Evolutionary conservation across 1,140 invertebrate species (phyloP).

Genomic region (Scaptodrosophila lebanonensis): DNA sequence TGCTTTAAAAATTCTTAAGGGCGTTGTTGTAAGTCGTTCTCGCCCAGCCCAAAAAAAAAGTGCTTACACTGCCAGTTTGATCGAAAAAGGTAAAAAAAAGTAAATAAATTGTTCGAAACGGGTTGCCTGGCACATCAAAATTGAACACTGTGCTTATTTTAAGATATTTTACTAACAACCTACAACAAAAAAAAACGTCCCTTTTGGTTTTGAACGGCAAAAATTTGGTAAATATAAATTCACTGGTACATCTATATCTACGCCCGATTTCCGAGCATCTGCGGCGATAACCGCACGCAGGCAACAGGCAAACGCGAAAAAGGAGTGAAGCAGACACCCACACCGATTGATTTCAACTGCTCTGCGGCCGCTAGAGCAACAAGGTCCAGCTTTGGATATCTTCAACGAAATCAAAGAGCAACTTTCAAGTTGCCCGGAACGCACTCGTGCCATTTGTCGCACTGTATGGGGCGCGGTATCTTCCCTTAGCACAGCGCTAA

Average conservation of each 20-base stretch:
- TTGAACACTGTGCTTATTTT: constrained; percentile 23
- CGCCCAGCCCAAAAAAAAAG: too few relatives aligned
- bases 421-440: constrained; percentile 77
- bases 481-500: constrained; percentile 71
- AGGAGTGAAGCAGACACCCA: background rate
- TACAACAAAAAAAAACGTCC: constrained; percentile 15
- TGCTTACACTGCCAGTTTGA: constrained; percentile 52
- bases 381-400: constrained; percentile 72
- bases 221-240: constrained; percentile 27
- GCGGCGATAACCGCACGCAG: too few relatives aligned
- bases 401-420: constrained; percentile 72
- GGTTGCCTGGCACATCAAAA: constrained; percentile 27
- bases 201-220: constrained; percentile 29
- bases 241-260: background rate
- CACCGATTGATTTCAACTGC: too few relatives aligned
- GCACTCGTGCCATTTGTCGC: constrained; percentile 65
- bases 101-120: constrained; percentile 16
- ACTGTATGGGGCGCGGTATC: constrained; percentile 75
- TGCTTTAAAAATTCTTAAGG: constrained; percentile 36
- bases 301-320: too few relatives aligned
- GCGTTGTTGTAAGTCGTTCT: constrained; percentile 23
- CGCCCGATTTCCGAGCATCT: too few relatives aligned
- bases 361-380: background rate
- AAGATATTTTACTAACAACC: constrained; percentile 4
- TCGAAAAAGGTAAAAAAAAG: constrained; percentile 18